Base-by-base conservation (phyloP, 92 coral and sea anemone genomes). In the Chrysogorgia sp. region DNA sequence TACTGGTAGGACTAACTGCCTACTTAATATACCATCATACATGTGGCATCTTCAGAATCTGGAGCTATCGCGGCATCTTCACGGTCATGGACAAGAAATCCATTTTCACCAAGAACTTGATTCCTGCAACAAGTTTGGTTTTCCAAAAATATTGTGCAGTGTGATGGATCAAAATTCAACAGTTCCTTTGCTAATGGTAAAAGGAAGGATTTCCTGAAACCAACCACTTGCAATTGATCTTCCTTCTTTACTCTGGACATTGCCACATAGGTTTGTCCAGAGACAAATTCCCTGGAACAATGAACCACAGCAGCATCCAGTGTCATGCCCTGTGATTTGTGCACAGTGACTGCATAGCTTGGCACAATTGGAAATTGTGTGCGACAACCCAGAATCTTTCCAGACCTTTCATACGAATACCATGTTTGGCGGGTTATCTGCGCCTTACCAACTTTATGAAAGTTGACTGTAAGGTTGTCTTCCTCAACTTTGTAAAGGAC, bases 221-320 rank as follows among this genome's bases (percentile, higher is more conserved):
- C 59, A 23, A 70, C 50, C 20, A 84, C 66, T 71, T 79, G 85
- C 2, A 85, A 10, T 50, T 40, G n/a, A 23, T 49, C 50, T 10
- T 33, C 63, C 26, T 32, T 28, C 30, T 66, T 45, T 0, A 79
- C 84, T 7, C 90, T 32, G 15, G 85, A 79, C 43, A 49, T 12
- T 2, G 84, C 86, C 8, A 87, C 87, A 74, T 82, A 87, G 10
- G 68, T 82, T 15, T 82, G 76, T 20, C 87, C 90, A 32, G 86
- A 59, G 10, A 82, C 86, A 64, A 87, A 82, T 58, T 87, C 84
- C 14, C 58, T 50, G 3, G 90, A 69, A 45, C 87, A 77, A 43
- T 87, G 90, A 9, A 87, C 82, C 32, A 82, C 84, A 25, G 63
- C 90, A 69, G 37, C 30, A n/a, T 62, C 63, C 21, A 82, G 43